Evolutionary conservation across 2,888 invertebrate species (phyloP).

Genomic region (Mamestra brassicae): DNA sequence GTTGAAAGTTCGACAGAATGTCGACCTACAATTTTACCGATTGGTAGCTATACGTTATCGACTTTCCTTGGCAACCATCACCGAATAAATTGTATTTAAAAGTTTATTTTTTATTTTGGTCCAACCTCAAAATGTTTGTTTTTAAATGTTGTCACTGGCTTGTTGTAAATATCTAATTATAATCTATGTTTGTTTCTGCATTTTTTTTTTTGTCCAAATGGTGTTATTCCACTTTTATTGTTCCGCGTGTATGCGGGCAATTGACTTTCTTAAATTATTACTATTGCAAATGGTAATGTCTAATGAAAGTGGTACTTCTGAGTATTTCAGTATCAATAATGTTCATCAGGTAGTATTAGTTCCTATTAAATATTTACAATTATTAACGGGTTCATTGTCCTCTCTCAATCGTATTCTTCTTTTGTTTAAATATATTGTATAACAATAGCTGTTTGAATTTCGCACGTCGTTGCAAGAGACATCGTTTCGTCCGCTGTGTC

Average conservation of each 20-base stretch:
- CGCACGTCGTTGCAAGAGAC: conserved; percentile 33
- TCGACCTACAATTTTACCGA: conserved; percentile 68
- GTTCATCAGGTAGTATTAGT: not conserved
- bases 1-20: conserved; percentile 66
- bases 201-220: not conserved
- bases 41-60: conserved; percentile 64
- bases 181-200: conserved; percentile 32
- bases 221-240: not conserved
- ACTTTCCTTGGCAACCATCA: conserved; percentile 65
- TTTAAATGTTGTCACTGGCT: conserved; percentile 33
- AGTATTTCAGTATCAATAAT: not conserved
- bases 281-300: conserved; percentile 1
- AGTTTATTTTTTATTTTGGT: conserved; percentile 61
- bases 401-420: not conserved
- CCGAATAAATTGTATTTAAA: conserved; percentile 60
- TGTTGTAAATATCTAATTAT: conserved; percentile 54
- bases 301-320: not conserved
- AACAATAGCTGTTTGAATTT: conserved; percentile 46
- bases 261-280: conserved; percentile 1
- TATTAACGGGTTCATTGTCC: conserved; percentile 16
- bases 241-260: not conserved
- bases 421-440: conserved; percentile 35
- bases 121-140: conserved; percentile 56
- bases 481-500: conserved; percentile 19
- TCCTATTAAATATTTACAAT: not conserved